Conservation (phyloP, 2,797 vertebrate genomes). For the Iguana delicatissima region DNA sequence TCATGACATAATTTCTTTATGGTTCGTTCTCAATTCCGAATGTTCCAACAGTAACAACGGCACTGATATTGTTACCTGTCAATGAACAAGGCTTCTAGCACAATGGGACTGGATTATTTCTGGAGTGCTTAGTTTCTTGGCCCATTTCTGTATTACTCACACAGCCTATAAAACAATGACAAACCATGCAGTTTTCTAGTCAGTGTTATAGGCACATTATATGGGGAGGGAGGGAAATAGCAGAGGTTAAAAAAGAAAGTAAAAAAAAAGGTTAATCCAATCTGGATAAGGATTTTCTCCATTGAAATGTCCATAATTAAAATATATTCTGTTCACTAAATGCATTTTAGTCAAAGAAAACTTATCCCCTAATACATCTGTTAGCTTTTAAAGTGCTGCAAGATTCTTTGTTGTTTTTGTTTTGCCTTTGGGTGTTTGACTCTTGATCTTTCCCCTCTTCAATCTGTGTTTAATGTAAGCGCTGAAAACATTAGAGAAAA, state of each 20-base stretch:
- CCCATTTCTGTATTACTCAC: slow-evolving; percentile 19
- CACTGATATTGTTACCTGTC: neutral
- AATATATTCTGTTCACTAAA: neutral
- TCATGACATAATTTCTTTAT: slow-evolving; percentile 26
- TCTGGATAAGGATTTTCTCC: slow-evolving; percentile 30
- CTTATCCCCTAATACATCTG: neutral
- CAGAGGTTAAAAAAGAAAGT: neutral
- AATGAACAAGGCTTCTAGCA: neutral
- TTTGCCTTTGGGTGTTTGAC: neutral
- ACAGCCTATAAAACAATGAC: neutral
- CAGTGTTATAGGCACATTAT: slow-evolving; percentile 4
- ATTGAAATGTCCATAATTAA: neutral
- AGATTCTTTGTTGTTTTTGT: neutral
- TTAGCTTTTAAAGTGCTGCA: neutral
- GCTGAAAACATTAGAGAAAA: neutral
- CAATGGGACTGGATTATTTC: neutral
- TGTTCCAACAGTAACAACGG: neutral
- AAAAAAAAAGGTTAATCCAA: slow-evolving; percentile 32
- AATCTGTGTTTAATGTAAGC: neutral
- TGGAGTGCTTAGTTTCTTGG: neutral
- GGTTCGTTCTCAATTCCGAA: slow-evolving; percentile 7
- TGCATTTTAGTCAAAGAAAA: neutral
- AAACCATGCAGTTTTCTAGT: slow-evolving; percentile 12
- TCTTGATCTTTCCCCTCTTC: neutral
- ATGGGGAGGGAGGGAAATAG: no score